phyloP scores from a whole-genome alignment of 2,888 invertebrate species.

The Lasioglossum malachurum region DNA sequence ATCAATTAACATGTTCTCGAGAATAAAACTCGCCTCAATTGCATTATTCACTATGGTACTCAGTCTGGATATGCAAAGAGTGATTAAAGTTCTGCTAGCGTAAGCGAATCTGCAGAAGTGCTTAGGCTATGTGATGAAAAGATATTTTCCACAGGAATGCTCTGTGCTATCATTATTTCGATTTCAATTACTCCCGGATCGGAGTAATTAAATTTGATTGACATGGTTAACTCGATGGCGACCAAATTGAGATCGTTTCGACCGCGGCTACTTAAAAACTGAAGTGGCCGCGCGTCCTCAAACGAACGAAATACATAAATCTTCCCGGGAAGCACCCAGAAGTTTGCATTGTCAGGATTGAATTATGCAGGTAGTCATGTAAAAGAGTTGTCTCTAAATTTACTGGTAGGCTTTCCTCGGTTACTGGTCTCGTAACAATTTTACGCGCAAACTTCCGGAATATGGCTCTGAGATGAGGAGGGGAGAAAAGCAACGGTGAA shows the following conservation, averaged over 20 bases:
- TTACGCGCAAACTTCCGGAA: slow-evolving; percentile 8
- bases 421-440: slow-evolving; percentile 24
- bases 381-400: slow-evolving; percentile 9
- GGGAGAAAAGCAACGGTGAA: neutral
- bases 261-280: neutral
- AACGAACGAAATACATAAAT: neutral
- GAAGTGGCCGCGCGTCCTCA: neutral
- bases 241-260: neutral
- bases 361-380: slow-evolving; percentile 23
- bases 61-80: neutral
- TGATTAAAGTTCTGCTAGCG: neutral
- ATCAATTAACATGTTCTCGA: neutral
- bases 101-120: neutral
- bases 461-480: neutral
- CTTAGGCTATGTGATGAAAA: neutral
- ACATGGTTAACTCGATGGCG: neutral
- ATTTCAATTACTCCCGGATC: neutral
- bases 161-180: neutral
- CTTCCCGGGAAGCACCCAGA: neutral
- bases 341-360: slow-evolving; percentile 6
- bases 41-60: neutral
- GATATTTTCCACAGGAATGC: neutral
- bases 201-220: neutral
- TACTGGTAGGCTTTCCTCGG: neutral
- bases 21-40: neutral